A percentile compares a stretch with the other conserved stretches of the same genome.
Evolutionary conservation across 2,113 vertebrate genomes (phyloP).

Genomic region (Carlito syrichta): DNA sequence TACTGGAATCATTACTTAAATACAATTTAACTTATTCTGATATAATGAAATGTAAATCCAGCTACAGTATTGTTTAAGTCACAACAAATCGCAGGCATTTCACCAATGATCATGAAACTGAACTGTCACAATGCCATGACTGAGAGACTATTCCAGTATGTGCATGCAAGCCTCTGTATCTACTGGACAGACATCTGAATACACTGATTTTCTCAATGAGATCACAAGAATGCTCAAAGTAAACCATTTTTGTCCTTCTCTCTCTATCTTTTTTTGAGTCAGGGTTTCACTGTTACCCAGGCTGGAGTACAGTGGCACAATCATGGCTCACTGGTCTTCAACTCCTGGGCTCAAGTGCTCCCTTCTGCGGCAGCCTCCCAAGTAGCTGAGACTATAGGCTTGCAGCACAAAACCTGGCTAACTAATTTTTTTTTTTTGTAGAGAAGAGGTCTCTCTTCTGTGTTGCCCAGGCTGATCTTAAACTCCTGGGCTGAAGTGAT

Average conservation of each 20-base stretch:
- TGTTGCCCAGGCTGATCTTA: neutral
- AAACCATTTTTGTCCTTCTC: neutral
- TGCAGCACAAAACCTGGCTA: neutral
- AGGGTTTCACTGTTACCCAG: neutral
- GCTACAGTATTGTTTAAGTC: neutral
- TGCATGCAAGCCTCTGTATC: neutral
- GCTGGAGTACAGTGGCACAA: neutral
- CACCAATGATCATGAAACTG: neutral
- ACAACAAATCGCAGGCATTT: neutral
- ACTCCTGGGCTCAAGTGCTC: neutral
- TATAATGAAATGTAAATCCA: neutral
- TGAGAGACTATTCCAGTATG: neutral
- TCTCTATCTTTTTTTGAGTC: neutral
- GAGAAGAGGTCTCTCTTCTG: neutral
- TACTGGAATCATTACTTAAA: neutral
- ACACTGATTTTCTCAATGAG: neutral
- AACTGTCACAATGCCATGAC: neutral
- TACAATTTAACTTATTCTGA: constrained; percentile 13
- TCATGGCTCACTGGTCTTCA: neutral
- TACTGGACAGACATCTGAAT: neutral
- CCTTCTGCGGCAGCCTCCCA: neutral
- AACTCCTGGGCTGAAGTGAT: neutral
- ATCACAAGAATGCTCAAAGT: neutral
- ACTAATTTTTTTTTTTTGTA: neutral
- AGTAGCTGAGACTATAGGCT: neutral